These are phyloP conservation scores for Muschampia plurimacula DNA, from an alignment of 2,888 invertebrate genomes.

Conservation along the genomic window DNA sequence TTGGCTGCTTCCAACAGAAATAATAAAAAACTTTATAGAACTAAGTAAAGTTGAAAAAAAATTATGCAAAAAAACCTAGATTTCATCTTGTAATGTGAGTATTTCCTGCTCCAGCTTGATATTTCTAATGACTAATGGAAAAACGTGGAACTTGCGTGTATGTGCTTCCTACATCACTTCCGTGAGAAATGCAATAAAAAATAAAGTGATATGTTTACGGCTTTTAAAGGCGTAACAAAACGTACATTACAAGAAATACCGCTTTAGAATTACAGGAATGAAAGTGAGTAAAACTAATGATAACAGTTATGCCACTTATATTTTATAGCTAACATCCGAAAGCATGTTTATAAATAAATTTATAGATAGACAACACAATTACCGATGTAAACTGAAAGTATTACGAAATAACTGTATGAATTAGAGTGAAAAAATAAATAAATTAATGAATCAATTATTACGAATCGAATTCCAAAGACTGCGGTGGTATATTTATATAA, in stretches of 20 bases:
- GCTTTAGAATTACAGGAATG: background rate
- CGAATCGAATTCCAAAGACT: too few species aligned
- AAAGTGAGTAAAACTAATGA: background rate
- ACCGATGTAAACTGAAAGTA: too few species aligned
- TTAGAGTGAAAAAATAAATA: too few species aligned
- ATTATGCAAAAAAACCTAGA: background rate
- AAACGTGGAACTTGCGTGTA: conserved; percentile 41
- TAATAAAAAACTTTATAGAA: background rate
- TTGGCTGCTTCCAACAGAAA: background rate
- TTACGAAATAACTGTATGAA: too few species aligned
- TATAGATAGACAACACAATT: too few species aligned
- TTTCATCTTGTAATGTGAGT: background rate
- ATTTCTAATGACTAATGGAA: conserved; percentile 27
- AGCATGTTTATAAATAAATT: background rate
- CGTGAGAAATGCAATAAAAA: conserved; percentile 39
- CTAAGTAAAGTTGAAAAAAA: background rate
- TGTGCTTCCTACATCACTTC: conserved; percentile 42
- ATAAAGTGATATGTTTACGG: conserved; percentile 25
- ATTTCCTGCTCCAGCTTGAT: conserved; percentile 22
- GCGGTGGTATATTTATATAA: too few species aligned
- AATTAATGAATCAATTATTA: too few species aligned
- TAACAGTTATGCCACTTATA: background rate
- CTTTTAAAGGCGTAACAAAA: conserved; percentile 26
- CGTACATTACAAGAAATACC: conserved; percentile 27
- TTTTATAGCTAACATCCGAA: background rate